Base-by-base conservation (phyloP, 2,888 invertebrate genomes). In the Vesta saturnalis region DNA sequence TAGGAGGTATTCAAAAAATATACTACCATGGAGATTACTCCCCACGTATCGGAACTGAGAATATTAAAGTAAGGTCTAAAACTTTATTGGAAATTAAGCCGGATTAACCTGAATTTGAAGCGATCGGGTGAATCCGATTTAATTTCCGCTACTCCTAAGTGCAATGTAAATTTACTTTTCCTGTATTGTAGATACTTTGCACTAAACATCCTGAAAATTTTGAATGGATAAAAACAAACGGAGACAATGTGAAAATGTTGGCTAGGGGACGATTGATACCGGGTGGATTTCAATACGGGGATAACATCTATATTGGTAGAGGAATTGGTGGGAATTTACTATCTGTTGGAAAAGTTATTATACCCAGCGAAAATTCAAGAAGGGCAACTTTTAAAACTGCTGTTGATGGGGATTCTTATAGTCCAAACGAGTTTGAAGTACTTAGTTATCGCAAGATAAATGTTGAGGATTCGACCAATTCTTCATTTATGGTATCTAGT, bases 181-280 rank as follows among this genome's bases (percentile, higher is more conserved):
- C 12, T 49, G 14, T 49, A 8, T 60, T 60, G 10, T 30, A 60
- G 60, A 54, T 60, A 1, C 35, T 60, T 15, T 60, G 60, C 18
- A 52, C 52, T 5, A 49, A 16, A n/a, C 14, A 60, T 18, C 49
- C 52, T 1, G 52, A 60, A 12, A 22, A 49, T 15, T 49, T 52
- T 18, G 60, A 49, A 39, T 60, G 60, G 60, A 30, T 49, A 12
- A 60, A 49, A 21, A 35, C 60, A 19, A 60, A 49, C 18, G 12
- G 12, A n/a, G n/a, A 16, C 4, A 35, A 49, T 18, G 19, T 54
- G 1, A 18, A 8, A 35, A 14, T 2, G 30, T 8, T 52, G 8
- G 4, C 12, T 0, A 21, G 22, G 1, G 19, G 15, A 18, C 47
- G 47, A 14, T 52, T 60, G 22, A 30, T 60, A 18, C 47, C 23